Percentiles rank a stretch among this genome's conserved stretches.
Conservation (phyloP, 2,797 vertebrate genomes). For the Cryptoblepharus egeriae region DNA sequence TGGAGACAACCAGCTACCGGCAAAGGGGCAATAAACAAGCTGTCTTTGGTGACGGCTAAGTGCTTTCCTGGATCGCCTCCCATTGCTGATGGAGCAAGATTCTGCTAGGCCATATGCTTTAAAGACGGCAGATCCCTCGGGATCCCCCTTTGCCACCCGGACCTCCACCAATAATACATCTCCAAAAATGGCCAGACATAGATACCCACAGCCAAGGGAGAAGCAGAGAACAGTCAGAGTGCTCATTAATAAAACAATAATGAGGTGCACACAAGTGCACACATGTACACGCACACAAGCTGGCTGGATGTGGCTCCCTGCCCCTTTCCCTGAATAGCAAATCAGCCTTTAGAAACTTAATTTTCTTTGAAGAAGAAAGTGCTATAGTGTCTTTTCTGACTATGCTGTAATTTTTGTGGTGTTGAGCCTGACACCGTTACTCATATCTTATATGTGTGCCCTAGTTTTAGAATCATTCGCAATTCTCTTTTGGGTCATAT, state of each 20-base stretch:
- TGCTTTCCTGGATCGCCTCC: constrained; percentile 64
- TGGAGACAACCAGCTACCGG: constrained; percentile 39
- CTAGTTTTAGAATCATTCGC: no score
- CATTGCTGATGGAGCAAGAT: constrained; percentile 52
- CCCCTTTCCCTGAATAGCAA: not conserved
- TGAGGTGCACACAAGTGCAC: no score
- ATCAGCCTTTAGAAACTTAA: not conserved
- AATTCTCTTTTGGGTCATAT: no score
- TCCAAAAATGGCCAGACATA: not conserved
- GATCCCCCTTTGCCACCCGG: not conserved
- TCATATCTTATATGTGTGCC: no score
- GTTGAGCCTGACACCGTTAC: no score
- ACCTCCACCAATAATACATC: not conserved
- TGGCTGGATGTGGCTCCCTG: not conserved
- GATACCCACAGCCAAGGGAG: not conserved
- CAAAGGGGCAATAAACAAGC: constrained; percentile 46
- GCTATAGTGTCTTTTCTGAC: not conserved
- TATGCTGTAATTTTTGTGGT: no score
- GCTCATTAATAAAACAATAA: constrained; percentile 18
- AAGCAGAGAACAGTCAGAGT: not conserved
- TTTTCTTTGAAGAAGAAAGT: not conserved
- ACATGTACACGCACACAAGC: not conserved
- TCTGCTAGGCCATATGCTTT: constrained; percentile 23
- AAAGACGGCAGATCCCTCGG: constrained; percentile 47
- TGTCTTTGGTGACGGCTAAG: constrained; percentile 50